Evolutionary conservation across 2,113 vertebrate genomes (phyloP).

Genomic region (Himantopus leucocephalus): DNA sequence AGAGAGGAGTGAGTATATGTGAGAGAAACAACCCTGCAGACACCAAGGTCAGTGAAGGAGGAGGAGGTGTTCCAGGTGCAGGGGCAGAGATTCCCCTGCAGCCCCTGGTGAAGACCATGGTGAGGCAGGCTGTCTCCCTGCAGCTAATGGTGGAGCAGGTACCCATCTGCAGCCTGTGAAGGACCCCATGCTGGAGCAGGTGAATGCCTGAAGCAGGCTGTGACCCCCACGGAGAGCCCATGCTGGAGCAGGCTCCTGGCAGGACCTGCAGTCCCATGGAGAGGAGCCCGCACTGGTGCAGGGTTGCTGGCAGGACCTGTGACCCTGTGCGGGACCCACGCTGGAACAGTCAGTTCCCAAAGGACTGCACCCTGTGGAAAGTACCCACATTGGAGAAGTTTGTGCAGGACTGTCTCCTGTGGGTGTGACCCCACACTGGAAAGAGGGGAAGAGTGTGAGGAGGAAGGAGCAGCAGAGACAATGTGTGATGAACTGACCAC

Average conservation of each 20-base stretch:
- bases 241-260: background rate
- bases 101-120: background rate
- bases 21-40: background rate
- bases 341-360: background rate
- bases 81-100: background rate
- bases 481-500: rapidly evolving
- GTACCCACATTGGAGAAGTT: background rate
- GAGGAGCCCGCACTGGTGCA: background rate
- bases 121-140: background rate
- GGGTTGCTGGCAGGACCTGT: too few relatives aligned
- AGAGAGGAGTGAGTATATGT: background rate
- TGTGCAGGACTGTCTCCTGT: background rate
- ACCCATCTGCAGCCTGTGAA: background rate
- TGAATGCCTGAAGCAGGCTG: background rate
- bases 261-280: background rate
- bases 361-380: background rate
- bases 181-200: rapidly evolving
- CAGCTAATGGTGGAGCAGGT: background rate
- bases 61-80: rapidly evolving
- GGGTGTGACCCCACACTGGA: background rate
- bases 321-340: rapidly evolving
- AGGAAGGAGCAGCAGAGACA: background rate
- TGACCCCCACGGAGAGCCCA: rapidly evolving
- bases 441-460: background rate
- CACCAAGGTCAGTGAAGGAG: background rate